Percentiles rank a stretch among this genome's conserved stretches.
Conservation (phyloP, 2,888 invertebrate species). For the Leptopilina syphax region DNA sequence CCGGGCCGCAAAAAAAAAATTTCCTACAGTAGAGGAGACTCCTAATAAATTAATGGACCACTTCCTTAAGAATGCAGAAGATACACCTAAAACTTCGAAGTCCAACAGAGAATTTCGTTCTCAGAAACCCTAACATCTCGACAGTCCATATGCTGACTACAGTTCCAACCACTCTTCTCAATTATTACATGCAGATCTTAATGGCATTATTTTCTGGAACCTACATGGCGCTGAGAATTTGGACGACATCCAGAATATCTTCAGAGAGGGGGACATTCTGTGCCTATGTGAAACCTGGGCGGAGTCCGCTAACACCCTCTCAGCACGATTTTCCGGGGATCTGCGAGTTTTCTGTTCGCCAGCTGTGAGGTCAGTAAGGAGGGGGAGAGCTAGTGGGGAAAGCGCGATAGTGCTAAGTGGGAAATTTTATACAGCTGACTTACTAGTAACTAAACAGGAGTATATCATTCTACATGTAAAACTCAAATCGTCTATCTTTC, state of each 20-base stretch:
- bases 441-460: too few species aligned
- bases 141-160: background rate
- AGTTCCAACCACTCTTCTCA: background rate
- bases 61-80: background rate
- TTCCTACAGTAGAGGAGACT: background rate
- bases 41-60: background rate
- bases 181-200: too few species aligned
- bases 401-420: background rate
- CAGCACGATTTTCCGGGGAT: background rate
- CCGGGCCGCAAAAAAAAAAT: background rate
- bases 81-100: background rate
- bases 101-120: background rate
- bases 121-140: background rate
- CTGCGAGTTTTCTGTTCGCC: background rate
- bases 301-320: background rate
- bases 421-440: too few species aligned
- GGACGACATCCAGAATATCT: background rate
- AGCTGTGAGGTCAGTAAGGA: background rate
- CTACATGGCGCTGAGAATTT: background rate
- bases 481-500: too few species aligned
- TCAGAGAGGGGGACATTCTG: background rate
- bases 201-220: background rate
- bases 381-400: background rate
- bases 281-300: background rate
- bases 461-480: too few species aligned